A percentile compares a stretch with the other conserved stretches of the same genome.
Evolutionary conservation across 2,888 invertebrate species (phyloP).

Genomic region (Peribatodes rhomboidaria): DNA sequence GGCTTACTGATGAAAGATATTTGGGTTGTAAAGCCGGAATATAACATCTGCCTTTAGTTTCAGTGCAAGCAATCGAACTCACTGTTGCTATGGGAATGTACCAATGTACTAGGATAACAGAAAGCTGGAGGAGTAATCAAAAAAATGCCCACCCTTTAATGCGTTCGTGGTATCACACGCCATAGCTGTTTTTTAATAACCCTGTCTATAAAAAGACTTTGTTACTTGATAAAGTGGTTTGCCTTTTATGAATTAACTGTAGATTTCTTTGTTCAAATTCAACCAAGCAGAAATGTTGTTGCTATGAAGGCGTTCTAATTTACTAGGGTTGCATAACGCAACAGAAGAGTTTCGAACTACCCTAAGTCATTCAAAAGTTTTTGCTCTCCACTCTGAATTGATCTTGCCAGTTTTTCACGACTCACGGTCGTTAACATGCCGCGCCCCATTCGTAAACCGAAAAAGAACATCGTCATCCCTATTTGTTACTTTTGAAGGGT

Average conservation of each 20-base stretch:
- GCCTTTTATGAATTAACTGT: neutral
- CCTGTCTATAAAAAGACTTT: neutral
- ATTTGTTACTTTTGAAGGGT: conserved; percentile 12
- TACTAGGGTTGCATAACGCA: conserved; percentile 34
- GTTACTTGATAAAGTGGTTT: neutral
- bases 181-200: neutral
- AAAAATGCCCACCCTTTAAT: neutral
- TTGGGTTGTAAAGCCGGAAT: neutral
- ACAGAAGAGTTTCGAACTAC: conserved; percentile 1
- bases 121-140: neutral
- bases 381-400: neutral
- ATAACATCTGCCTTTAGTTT: conserved; percentile 2
- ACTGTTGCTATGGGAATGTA: conserved; percentile 23
- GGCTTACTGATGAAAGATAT: neutral
- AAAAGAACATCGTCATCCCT: conserved; percentile 12
- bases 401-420: neutral
- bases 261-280: conserved; percentile 5
- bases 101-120: conserved; percentile 21
- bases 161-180: neutral
- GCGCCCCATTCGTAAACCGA: conserved; percentile 13
- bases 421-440: conserved; percentile 8
- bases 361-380: neutral
- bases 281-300: conserved; percentile 28
- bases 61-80: conserved; percentile 11
- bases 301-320: conserved; percentile 21